These are phyloP conservation scores for Falcaria lacertinaria DNA, from an alignment of 2,888 invertebrate genomes.

Conservation along the genomic window DNA sequence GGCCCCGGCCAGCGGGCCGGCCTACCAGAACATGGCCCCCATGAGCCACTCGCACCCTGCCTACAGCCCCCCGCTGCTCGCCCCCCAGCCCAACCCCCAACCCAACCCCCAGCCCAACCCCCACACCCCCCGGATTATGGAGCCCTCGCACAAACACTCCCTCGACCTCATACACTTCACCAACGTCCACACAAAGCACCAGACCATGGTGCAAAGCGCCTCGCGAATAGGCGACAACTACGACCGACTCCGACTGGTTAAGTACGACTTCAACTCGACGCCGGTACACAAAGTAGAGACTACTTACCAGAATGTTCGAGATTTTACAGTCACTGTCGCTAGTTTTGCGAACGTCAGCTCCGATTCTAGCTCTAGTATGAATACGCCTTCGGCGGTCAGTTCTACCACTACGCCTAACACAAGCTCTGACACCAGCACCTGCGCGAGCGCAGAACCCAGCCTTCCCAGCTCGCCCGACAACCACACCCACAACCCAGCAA, in stretches of 20 bases:
- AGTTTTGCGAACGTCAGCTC: conserved; percentile 75
- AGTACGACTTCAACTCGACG: conserved; percentile 51
- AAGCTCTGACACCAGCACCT: conserved; percentile 85
- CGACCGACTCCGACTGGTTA: conserved; percentile 46
- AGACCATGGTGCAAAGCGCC: conserved; percentile 50
- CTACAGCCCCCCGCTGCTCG: conserved; percentile 30
- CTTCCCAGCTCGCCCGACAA: conserved; percentile 83
- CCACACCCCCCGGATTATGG: conserved; percentile 29
- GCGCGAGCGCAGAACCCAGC: conserved; percentile 85
- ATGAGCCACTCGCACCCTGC: conserved; percentile 69
- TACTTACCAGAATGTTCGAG: conserved; percentile 57
- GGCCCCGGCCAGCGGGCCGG: conserved; percentile 45
- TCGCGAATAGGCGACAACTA: conserved; percentile 51
- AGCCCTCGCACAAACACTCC: conserved; percentile 53
- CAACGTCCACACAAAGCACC: conserved; percentile 43
- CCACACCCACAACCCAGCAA: too few relatives aligned
- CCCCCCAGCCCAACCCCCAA: conserved; percentile 32
- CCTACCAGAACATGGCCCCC: conserved; percentile 56
- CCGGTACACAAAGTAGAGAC: conserved; percentile 52
- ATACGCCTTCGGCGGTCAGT: conserved; percentile 79
- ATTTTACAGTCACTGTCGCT: conserved; percentile 45
- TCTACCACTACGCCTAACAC: conserved; percentile 85
- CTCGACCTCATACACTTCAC: conserved; percentile 62
- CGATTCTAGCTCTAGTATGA: conserved; percentile 85
- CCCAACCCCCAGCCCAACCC: conserved; percentile 36